phyloP scores from a whole-genome alignment of 2,888 invertebrate species.

The Hetaerina titia region DNA sequence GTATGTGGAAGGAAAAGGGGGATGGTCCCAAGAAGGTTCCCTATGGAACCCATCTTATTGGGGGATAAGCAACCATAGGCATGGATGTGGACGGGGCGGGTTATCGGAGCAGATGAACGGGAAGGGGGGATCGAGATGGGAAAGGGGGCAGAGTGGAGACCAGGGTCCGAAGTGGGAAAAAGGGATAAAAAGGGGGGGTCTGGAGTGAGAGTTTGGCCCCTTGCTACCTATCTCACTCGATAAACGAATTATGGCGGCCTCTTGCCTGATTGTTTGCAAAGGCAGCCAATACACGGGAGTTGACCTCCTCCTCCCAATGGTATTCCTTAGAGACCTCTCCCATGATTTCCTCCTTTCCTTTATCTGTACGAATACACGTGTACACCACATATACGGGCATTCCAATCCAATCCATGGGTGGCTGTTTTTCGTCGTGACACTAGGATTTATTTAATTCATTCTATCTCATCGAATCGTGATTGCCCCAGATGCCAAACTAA shows the following conservation, averaged over 20 bases:
- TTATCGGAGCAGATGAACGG: constrained; percentile 43
- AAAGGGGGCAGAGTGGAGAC: not conserved
- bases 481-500: not conserved
- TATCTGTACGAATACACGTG: not conserved
- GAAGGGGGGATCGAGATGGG: not conserved
- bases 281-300: constrained; percentile 50
- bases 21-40: not conserved
- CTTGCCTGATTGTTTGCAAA: constrained; percentile 62
- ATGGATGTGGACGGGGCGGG: not conserved
- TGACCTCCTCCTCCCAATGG: not conserved
- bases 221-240: constrained; percentile 42
- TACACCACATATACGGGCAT: not conserved
- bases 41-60: constrained; percentile 24
- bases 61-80: constrained; percentile 3
- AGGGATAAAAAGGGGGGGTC: not conserved
- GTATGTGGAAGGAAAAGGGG: not conserved
- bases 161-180: not conserved
- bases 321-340: not conserved
- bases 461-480: not conserved
- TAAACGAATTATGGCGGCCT: constrained; percentile 59
- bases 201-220: constrained; percentile 39
- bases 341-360: not conserved
- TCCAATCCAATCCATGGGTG: not conserved
- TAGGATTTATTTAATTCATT: not conserved
- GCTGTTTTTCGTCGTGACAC: not conserved